Conservation (phyloP, 2,797 vertebrate species). For the Acrossocheilus fasciatus region DNA sequence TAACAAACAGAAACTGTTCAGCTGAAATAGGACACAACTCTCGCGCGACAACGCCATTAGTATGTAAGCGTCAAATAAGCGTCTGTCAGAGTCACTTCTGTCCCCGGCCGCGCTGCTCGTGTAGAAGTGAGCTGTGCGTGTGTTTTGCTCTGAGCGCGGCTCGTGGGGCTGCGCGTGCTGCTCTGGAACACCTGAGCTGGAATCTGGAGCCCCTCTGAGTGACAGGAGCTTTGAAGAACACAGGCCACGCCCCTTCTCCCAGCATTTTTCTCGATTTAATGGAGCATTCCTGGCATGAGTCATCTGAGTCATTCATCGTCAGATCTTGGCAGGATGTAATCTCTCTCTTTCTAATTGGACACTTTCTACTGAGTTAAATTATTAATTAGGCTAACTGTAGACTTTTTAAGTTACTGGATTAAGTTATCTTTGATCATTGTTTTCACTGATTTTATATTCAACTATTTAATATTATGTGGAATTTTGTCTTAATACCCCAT, state of each 20-base stretch:
- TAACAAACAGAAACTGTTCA: constrained; percentile 48
- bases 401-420: neutral
- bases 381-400: neutral
- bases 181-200: constrained; percentile 21
- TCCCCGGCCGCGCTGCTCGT: neutral
- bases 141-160: neutral
- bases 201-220: constrained; percentile 55
- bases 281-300: constrained; percentile 78
- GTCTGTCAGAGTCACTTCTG: neutral
- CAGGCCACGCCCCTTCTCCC: constrained; percentile 71
- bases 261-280: constrained; percentile 74
- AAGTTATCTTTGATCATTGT: neutral
- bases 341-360: constrained; percentile 62
- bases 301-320: constrained; percentile 65
- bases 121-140: neutral
- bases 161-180: neutral
- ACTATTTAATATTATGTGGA: neutral
- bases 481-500: neutral
- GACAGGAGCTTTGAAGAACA: constrained; percentile 65
- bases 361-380: neutral
- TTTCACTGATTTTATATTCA: neutral
- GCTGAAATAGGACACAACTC: constrained; percentile 17
- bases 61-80: neutral
- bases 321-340: constrained; percentile 65
- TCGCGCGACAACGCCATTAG: constrained; percentile 45